These are phyloP conservation scores for Indicator maculatus DNA, from an alignment of 2,113 vertebrate species.

Conservation along the genomic window DNA sequence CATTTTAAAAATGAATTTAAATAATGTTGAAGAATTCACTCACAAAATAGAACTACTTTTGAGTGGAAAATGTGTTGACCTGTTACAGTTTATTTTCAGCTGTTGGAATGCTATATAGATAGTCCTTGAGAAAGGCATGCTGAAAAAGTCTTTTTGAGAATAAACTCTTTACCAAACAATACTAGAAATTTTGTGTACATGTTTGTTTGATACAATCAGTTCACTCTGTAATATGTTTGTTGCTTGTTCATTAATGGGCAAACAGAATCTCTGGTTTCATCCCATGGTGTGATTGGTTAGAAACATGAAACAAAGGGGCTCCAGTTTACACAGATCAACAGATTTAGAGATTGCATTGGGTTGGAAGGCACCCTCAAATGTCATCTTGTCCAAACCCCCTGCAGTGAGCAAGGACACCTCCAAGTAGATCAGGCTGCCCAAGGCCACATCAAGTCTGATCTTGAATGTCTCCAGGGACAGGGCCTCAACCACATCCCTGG, in stretches of 20 bases:
- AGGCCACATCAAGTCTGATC: no score
- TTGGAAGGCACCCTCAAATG: no score
- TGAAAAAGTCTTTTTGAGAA: constrained; percentile 41
- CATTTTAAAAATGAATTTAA: neutral
- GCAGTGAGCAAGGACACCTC: no score
- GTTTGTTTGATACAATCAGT: constrained; percentile 17
- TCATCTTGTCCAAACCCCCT: no score
- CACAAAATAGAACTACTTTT: neutral
- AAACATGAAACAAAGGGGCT: neutral
- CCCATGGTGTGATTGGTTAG: neutral
- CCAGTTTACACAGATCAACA: neutral
- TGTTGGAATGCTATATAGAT: neutral
- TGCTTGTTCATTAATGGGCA: neutral
- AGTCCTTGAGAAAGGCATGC: neutral
- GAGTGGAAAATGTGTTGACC: neutral
- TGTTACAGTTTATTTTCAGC: neutral
- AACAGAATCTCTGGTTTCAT: neutral
- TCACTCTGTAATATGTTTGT: neutral
- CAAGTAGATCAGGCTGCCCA: no score
- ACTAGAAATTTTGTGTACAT: neutral
- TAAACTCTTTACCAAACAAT: constrained; percentile 57
- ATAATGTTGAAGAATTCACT: neutral
- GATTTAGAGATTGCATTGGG: no score
- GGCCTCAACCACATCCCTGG: no score
- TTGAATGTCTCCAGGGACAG: no score